Percentiles rank a stretch among this genome's conserved stretches.
Conservation (phyloP, 1,140 invertebrate species). For the Leptinotarsa lineolata region DNA sequence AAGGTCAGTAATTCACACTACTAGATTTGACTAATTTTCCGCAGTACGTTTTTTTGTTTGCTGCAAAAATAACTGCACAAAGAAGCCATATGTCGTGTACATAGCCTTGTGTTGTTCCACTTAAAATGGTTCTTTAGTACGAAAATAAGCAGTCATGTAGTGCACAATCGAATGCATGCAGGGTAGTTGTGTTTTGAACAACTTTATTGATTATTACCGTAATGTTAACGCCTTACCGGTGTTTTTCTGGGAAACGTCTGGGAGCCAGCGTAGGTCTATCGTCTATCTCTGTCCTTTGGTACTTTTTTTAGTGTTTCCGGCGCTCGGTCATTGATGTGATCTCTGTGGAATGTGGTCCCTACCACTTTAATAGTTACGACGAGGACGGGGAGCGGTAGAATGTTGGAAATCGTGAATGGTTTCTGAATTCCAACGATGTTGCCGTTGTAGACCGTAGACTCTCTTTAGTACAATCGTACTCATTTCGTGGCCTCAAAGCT, state of each 20-base stretch:
- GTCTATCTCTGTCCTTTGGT: constrained; percentile 35
- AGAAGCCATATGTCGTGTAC: constrained; percentile 37
- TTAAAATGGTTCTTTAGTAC: constrained; percentile 16
- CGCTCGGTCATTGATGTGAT: constrained; percentile 57
- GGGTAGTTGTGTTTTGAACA: neutral
- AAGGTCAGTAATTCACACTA: no score
- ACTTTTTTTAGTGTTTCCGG: constrained; percentile 51
- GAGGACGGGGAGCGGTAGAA: constrained; percentile 44
- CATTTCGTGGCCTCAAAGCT: neutral
- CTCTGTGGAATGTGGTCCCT: constrained; percentile 56
- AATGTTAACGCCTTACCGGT: constrained; percentile 31
- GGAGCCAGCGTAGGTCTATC: constrained; percentile 40
- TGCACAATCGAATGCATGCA: neutral
- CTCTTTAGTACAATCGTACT: constrained; percentile 38
- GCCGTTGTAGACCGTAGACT: constrained; percentile 36
- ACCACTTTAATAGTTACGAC: constrained; percentile 38
- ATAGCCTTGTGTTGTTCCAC: constrained; percentile 33
- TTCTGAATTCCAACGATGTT: constrained; percentile 51
- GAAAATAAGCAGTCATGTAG: neutral
- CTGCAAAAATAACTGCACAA: constrained; percentile 12
- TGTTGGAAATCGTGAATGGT: constrained; percentile 57
- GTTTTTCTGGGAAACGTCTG: constrained; percentile 46
- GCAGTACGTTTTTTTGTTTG: constrained; percentile 5
- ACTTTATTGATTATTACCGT: neutral
- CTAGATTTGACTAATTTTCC: neutral